A percentile compares a stretch with the other conserved stretches of the same genome.
These are phyloP conservation scores for Eidolon helvum DNA, from an alignment of 2,113 vertebrate species.

Conservation along the genomic window DNA sequence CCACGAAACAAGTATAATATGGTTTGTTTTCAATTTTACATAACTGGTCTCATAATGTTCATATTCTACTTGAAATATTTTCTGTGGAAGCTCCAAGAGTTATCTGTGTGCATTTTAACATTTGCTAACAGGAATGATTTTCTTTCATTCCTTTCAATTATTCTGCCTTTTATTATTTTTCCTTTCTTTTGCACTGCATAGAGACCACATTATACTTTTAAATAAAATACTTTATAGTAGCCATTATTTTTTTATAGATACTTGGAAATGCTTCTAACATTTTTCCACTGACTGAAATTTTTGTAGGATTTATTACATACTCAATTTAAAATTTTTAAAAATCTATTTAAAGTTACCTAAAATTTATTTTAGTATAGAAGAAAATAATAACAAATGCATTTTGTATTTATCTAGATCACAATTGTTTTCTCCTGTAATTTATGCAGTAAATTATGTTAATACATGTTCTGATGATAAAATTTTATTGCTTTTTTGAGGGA, in stretches of 20 bases:
- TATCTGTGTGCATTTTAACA: not conserved
- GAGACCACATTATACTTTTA: not conserved
- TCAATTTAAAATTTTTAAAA: not conserved
- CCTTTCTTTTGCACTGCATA: not conserved
- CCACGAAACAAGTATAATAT: not conserved
- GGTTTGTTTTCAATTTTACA: not conserved
- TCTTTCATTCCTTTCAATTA: not conserved
- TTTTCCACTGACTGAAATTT: not conserved
- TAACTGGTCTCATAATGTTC: not conserved
- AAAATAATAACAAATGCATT: not conserved
- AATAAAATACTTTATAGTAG: not conserved
- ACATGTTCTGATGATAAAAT: not conserved
- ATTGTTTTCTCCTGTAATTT: not conserved
- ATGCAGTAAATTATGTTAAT: not conserved
- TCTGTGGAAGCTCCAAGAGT: not conserved
- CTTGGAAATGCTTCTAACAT: not conserved
- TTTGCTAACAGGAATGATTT: not conserved
- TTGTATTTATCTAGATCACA: not conserved
- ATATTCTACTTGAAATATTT: not conserved
- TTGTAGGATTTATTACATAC: not conserved
- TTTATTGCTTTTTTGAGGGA: not conserved
- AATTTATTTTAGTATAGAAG: not conserved
- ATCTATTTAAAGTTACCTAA: not conserved
- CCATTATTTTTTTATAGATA: not conserved
- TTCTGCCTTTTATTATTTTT: not conserved